phyloP scores from a whole-genome alignment of 2,797 vertebrate species.

The Tangara arthus region DNA sequence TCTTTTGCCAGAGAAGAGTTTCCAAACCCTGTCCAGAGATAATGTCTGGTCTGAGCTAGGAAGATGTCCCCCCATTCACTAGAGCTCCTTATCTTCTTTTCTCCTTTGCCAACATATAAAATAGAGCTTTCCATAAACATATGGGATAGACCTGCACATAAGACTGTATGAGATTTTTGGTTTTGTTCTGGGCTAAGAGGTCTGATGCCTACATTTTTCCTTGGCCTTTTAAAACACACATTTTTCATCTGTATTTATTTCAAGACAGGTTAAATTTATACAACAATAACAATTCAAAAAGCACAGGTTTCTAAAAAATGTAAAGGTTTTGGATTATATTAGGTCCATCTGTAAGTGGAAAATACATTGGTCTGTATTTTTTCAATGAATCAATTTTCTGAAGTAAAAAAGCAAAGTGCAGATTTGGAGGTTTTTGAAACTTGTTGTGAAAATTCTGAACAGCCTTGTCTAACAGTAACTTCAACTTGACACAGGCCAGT shows the following conservation, averaged over 20 bases:
- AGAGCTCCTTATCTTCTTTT: neutral
- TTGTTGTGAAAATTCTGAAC: constrained; percentile 30
- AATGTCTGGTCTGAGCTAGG: neutral
- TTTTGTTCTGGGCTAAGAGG: neutral
- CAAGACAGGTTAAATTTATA: neutral
- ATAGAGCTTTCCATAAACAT: neutral
- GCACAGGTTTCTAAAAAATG: neutral
- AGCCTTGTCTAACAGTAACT: constrained; percentile 46
- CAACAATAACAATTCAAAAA: neutral
- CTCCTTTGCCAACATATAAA: neutral
- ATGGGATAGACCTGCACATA: neutral
- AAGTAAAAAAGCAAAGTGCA: neutral
- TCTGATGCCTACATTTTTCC: neutral
- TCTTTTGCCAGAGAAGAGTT: neutral
- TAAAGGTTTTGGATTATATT: neutral
- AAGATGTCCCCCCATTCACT: neutral
- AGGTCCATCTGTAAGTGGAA: neutral
- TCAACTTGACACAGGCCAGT: constrained; percentile 65
- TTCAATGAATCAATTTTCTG: neutral
- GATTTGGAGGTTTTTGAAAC: constrained; percentile 25
- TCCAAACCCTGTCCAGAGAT: neutral
- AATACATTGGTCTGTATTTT: neutral
- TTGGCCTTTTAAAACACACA: neutral
- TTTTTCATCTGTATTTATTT: neutral
- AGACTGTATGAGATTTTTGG: neutral